Conservation (phyloP, 1,140 invertebrate genomes). For the Saccostrea cuccullata region DNA sequence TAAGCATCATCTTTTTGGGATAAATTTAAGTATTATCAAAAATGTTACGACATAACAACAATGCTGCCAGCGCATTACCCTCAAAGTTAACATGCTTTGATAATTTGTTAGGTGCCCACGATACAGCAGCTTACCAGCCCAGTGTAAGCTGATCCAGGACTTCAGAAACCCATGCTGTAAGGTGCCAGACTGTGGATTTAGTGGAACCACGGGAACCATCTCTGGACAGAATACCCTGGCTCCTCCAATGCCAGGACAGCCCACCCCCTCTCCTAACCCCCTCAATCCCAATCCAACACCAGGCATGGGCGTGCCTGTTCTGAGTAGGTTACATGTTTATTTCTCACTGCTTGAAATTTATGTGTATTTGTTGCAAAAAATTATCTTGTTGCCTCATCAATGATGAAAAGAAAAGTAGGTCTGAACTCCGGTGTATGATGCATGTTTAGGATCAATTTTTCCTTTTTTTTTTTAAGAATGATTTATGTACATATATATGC, state of each 20-base stretch:
- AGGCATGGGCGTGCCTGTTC: conserved; percentile 40
- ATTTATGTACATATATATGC: too few species aligned
- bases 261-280: conserved; percentile 37
- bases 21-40: too few species aligned
- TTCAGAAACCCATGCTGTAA: conserved; percentile 68
- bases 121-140: conserved; percentile 64
- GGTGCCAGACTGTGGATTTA: conserved; percentile 63
- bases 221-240: conserved; percentile 54
- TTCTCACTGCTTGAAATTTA: neutral
- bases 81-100: neutral
- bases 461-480: too few species aligned
- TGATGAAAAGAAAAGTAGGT: neutral
- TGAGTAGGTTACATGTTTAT: conserved; percentile 48
- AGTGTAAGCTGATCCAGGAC: conserved; percentile 66
- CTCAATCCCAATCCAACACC: conserved; percentile 45
- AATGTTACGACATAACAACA: too few species aligned
- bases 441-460: neutral
- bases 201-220: conserved; percentile 43
- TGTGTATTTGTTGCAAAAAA: neutral
- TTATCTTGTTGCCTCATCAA: neutral
- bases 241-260: conserved; percentile 48
- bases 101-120: conserved; percentile 64
- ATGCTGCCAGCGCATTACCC: too few species aligned
- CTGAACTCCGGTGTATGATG: neutral
- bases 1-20: too few species aligned